phyloP scores from a whole-genome alignment of 2,888 invertebrate genomes.

The Synergus laeviventris region DNA sequence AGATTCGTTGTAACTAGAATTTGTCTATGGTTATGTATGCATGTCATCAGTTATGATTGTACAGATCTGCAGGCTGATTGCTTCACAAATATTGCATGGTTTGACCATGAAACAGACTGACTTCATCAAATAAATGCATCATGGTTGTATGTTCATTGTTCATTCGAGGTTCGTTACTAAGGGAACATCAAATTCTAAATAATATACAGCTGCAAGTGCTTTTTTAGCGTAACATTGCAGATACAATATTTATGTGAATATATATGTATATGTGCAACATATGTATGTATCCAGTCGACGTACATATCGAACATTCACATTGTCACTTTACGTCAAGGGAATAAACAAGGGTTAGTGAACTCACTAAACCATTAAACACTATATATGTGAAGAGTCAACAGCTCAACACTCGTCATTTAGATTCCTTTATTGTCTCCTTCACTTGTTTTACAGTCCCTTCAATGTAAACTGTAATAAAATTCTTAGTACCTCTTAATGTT shows the following conservation, averaged over 20 bases:
- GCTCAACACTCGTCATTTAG: neutral
- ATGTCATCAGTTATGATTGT: slow-evolving; percentile 18
- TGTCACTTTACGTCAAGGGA: neutral
- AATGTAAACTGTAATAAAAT: slow-evolving; percentile 20
- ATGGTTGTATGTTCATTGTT: slow-evolving; percentile 23
- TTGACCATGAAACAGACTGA: slow-evolving; percentile 18
- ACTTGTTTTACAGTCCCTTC: slow-evolving; percentile 3
- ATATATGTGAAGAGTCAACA: slow-evolving; percentile 1
- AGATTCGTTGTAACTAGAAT: neutral
- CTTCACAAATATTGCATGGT: slow-evolving; percentile 31
- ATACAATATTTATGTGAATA: neutral
- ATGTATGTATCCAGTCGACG: no score
- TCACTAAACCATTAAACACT: neutral
- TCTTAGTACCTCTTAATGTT: slow-evolving; percentile 10
- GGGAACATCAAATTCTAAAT: slow-evolving; percentile 14
- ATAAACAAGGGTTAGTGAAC: slow-evolving; percentile 27
- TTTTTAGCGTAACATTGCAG: slow-evolving; percentile 8
- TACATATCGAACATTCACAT: slow-evolving; percentile 1
- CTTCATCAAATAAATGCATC: neutral
- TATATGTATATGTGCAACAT: no score
- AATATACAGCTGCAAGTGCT: slow-evolving; percentile 6
- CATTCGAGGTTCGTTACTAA: neutral
- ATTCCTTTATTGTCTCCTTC: slow-evolving; percentile 1
- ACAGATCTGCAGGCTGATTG: slow-evolving; percentile 13
- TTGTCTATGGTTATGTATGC: slow-evolving; percentile 15